phyloP scores from a whole-genome alignment of 2,888 invertebrate genomes.

The Drosophila anomalata region DNA sequence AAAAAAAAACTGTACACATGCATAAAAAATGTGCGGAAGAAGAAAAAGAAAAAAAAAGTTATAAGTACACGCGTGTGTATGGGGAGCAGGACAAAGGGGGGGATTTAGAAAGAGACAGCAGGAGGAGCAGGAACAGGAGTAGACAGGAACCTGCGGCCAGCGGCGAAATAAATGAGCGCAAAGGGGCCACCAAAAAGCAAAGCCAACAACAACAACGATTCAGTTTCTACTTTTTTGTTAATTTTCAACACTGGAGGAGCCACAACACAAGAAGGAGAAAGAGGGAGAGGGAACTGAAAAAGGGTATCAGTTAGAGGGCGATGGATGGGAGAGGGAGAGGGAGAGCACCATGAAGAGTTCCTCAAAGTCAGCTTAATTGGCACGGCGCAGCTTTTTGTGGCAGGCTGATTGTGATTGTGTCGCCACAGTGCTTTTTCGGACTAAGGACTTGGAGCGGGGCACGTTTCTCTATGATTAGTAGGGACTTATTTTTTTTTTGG shows the following conservation, averaged over 20 bases:
- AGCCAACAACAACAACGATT: constrained; percentile 47
- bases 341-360: constrained; percentile 42
- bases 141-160: constrained; percentile 65
- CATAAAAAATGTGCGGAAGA: constrained; percentile 67
- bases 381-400: constrained; percentile 36
- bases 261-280: constrained; percentile 5
- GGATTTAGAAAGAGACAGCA: constrained; percentile 16
- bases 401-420: constrained; percentile 40
- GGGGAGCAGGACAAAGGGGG: constrained; percentile 13
- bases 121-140: background rate
- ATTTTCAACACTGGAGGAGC: constrained; percentile 59
- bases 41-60: constrained; percentile 27
- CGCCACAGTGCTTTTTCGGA: constrained; percentile 15
- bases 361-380: constrained; percentile 52
- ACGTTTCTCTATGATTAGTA: constrained; percentile 26
- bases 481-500: constrained; percentile 8
- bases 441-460: constrained; percentile 7
- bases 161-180: constrained; percentile 63
- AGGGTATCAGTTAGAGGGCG: background rate
- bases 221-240: constrained; percentile 65
- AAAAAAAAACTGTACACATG: constrained; percentile 59
- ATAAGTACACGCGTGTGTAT: constrained; percentile 68
- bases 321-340: background rate
- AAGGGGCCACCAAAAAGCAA: constrained; percentile 38
- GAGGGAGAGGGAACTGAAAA: background rate